Percentiles rank a stretch among this genome's conserved stretches.
These are phyloP conservation scores for Resseliella maxima DNA, from an alignment of 2,888 invertebrate genomes.

Conservation along the genomic window DNA sequence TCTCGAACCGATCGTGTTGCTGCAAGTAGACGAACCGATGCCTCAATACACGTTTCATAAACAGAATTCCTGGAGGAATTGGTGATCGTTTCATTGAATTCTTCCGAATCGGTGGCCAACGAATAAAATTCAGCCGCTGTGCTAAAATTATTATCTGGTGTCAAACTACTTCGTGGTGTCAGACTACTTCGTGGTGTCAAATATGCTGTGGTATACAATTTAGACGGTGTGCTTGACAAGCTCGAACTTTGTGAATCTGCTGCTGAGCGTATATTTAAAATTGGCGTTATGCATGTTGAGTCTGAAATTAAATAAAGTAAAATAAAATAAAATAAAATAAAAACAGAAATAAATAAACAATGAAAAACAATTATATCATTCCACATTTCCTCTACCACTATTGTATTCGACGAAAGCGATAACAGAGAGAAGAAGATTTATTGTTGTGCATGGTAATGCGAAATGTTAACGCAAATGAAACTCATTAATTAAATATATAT, in stretches of 20 bases:
- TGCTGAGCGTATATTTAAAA: background rate
- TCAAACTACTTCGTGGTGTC: background rate
- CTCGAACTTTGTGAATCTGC: background rate
- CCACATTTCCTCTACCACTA: background rate
- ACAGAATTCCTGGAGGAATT: background rate
- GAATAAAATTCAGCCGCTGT: slow-evolving; percentile 18
- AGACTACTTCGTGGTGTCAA: slow-evolving; percentile 27
- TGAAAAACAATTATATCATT: background rate
- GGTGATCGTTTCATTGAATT: background rate
- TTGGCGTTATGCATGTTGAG: slow-evolving; percentile 4
- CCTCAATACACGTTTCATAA: slow-evolving; percentile 8
- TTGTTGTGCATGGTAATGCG: slow-evolving; percentile 18
- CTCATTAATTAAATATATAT: slow-evolving; percentile 30
- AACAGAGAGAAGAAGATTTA: background rate
- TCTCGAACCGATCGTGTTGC: background rate
- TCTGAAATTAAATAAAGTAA: background rate
- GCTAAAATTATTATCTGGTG: background rate
- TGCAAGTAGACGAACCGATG: background rate
- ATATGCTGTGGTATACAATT: background rate
- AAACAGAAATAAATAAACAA: background rate
- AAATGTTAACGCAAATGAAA: slow-evolving; percentile 10
- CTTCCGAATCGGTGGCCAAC: background rate
- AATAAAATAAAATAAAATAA: background rate
- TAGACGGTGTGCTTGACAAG: background rate
- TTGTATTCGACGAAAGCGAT: background rate